A percentile compares a stretch with the other conserved stretches of the same genome.
Evolutionary conservation across 2,113 vertebrate species (phyloP).

Genomic region (Dicerorhinus sumatrensis): DNA sequence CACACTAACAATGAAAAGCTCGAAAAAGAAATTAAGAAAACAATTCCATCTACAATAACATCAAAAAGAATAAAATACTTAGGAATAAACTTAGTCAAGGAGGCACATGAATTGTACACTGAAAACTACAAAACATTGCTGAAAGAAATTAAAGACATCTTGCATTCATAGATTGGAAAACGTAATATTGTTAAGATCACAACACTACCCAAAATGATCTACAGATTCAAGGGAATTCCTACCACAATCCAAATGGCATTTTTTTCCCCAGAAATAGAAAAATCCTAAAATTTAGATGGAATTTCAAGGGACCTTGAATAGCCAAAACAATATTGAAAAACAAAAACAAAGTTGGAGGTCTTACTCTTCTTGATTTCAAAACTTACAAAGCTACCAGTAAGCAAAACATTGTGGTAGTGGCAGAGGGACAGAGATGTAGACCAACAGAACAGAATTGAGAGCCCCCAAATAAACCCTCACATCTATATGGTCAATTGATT

Average conservation of each 20-base stretch:
- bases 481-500: background rate
- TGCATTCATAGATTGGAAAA: background rate
- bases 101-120: background rate
- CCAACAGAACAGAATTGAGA: background rate
- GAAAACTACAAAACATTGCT: background rate
- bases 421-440: background rate
- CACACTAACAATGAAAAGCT: background rate
- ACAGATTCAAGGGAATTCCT: background rate
- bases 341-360: background rate
- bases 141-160: background rate
- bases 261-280: background rate
- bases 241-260: background rate
- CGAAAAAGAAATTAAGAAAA: background rate
- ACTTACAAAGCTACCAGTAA: background rate
- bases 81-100: background rate
- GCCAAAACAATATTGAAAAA: conserved; percentile 1
- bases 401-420: background rate
- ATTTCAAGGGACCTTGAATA: background rate
- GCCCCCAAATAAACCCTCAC: background rate
- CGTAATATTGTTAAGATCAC: background rate
- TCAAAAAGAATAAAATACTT: background rate
- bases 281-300: background rate
- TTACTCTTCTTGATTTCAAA: conserved; percentile 21
- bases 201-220: background rate
- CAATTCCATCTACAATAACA: background rate